Conservation (phyloP, 2,113 vertebrate genomes). For the Struthio camelus region DNA sequence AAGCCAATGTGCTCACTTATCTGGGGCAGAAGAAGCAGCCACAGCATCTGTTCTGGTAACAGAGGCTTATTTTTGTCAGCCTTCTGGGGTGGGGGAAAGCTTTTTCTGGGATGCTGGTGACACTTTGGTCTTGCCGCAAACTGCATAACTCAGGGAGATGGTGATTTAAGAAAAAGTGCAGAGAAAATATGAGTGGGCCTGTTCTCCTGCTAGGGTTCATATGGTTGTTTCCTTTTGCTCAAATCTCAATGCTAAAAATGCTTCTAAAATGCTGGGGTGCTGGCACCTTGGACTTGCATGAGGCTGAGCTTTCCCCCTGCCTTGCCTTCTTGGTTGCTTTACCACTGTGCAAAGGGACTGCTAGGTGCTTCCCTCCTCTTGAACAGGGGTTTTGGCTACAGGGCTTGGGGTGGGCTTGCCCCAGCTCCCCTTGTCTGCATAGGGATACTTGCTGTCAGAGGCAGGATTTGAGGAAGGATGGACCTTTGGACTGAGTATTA, state of each 20-base stretch:
- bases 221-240: conserved; percentile 16
- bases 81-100: not conserved
- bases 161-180: not conserved
- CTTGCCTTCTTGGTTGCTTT: not conserved
- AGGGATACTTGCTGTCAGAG: not conserved
- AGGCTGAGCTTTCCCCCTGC: not conserved
- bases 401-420: not conserved
- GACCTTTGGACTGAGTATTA: not conserved
- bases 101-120: not conserved
- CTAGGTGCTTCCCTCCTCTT: not conserved
- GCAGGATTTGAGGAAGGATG: not conserved
- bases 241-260: not conserved
- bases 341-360: not conserved
- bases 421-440: no score
- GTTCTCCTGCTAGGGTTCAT: not conserved
- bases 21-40: not conserved
- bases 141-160: not conserved
- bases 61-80: conserved; percentile 20
- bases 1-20: not conserved
- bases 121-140: not conserved
- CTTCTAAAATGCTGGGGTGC: not conserved
- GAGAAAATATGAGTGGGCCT: not conserved
- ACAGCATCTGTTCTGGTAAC: not conserved
- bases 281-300: not conserved
- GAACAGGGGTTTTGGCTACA: not conserved